Base-by-base conservation (phyloP, 2,113 vertebrate species). In the Cromileptes altivelis region DNA sequence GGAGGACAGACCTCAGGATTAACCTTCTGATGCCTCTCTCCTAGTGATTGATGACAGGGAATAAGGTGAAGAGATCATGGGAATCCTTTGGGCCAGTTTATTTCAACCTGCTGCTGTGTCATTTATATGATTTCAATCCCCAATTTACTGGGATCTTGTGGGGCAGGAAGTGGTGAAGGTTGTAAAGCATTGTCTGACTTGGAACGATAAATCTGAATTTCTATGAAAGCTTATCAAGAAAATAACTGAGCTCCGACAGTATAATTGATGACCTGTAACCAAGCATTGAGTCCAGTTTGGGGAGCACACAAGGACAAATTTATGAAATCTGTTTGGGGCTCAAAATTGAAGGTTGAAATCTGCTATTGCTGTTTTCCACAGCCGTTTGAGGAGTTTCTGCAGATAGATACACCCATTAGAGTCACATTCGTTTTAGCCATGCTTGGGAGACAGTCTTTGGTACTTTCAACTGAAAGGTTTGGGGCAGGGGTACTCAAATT, bases 1-100 rank as follows among this genome's bases (percentile, higher is more conserved):
- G 30, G 3, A 33, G 12, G 19, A 40, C 68, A 40, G 30, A 23
- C 68, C 21, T 55, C 21, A 10, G 68, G 52, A 70, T n/a, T 53
- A 53, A 53, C 49, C 47, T 52, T 69, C 10, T 4, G 67, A 53
- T 21, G 27, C 49, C 67, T 69, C 49, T 33, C 49, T 50, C 15
- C 15, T 11, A 27, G 9, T 53, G 67, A 70, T 27, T 56, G 42
- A 72, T 37, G 70, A 19, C 21, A n/a, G 18, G 37, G 49, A 80
- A 64, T 80, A 71, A 17, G 27, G 30, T n/a, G 58, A 21, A 23
- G 19, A 56, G 58, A 72, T 72, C 69, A 65, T 15, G 12, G 14
- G 42, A 74, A 52, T 53, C 72, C 47, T 57, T 6, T 50, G 18
- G 56, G 57, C 47, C 33, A 47, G 47, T 63, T 71, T 63, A 23